Evolutionary conservation across 1,140 invertebrate genomes (phyloP).

Genomic region (Maniola jurtina): DNA sequence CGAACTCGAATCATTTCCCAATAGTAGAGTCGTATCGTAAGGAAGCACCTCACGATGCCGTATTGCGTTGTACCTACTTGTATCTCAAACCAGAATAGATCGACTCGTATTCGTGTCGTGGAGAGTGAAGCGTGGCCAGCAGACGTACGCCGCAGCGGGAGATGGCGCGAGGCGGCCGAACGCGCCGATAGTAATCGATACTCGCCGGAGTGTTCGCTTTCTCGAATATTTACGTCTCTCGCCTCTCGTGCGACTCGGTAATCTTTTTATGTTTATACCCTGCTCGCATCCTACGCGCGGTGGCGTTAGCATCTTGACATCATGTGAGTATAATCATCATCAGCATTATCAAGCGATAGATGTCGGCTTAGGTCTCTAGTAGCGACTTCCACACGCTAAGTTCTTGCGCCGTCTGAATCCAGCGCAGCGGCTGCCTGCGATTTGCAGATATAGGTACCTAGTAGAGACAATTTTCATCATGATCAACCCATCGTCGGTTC

Average conservation of each 20-base stretch:
- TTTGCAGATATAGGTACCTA: no score
- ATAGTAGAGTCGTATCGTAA: no score
- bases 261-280: conserved; percentile 43
- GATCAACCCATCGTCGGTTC: no score
- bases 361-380: no score
- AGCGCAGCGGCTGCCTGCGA: no score
- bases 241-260: conserved; percentile 35
- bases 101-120: conserved; percentile 31
- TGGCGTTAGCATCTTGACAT: neutral
- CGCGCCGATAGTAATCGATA: conserved; percentile 60
- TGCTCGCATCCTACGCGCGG: conserved; percentile 18
- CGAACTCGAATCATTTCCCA: no score
- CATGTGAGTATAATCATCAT: neutral
- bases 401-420: no score
- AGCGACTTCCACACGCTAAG: no score
- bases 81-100: neutral
- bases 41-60: neutral
- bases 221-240: conserved; percentile 51
- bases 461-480: no score
- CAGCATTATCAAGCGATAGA: no score
- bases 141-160: conserved; percentile 45
- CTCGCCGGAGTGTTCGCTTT: conserved; percentile 38
- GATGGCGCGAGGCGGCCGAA: conserved; percentile 42
- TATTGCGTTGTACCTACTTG: neutral
- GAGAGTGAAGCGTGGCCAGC: no score